Evolutionary conservation across 2,797 vertebrate species (phyloP).

Genomic region (Halcyon badia): DNA sequence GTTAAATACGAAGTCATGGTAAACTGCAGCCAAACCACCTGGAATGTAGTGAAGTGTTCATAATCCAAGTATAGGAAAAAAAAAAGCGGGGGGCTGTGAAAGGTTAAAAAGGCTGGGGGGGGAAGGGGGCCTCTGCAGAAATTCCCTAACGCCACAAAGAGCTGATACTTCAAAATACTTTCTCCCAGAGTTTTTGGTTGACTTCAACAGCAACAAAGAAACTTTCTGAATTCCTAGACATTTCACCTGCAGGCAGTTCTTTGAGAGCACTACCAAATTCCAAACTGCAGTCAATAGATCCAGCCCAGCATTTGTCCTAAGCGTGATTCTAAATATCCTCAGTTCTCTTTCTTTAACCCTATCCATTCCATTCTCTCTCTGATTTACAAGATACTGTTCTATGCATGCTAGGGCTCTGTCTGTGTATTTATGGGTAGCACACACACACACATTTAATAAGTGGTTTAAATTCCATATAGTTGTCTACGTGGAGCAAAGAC

Average conservation of each 20-base stretch:
- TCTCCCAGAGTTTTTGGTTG: background rate
- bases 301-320: background rate
- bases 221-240: background rate
- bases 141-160: background rate
- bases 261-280: background rate
- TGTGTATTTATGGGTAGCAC: background rate
- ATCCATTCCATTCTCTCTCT: background rate
- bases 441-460: background rate
- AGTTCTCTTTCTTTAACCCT: background rate
- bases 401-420: accelerated
- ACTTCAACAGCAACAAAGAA: background rate
- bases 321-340: background rate
- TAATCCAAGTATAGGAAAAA: background rate
- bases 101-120: background rate
- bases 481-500: background rate
- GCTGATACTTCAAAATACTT: background rate
- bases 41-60: background rate
- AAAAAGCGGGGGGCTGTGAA: background rate
- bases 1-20: background rate
- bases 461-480: background rate
- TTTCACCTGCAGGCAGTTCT: background rate
- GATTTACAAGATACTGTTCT: background rate
- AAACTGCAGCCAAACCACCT: background rate
- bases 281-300: background rate
- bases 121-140: background rate